phyloP scores from a whole-genome alignment of 1,140 invertebrate genomes.

The Neodiprion pinetum region DNA sequence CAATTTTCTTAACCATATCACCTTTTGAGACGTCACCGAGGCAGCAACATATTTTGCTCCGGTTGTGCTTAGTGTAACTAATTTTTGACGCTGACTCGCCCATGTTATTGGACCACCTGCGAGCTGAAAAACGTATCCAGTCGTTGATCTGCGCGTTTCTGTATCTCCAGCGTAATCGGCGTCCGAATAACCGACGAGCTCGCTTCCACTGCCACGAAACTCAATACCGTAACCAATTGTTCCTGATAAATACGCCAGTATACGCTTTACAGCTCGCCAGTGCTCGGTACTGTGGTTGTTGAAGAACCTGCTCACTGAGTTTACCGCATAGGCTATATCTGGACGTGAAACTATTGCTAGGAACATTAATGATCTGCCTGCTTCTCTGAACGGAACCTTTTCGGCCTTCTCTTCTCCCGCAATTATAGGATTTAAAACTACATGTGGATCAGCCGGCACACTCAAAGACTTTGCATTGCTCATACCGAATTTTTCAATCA shows the following conservation, averaged over 20 bases:
- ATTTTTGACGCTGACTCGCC: too few relatives aligned
- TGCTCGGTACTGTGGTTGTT: slow-evolving; percentile 33
- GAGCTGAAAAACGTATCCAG: too few relatives aligned
- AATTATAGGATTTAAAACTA: neutral
- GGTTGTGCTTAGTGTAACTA: too few relatives aligned
- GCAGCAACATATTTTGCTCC: too few relatives aligned
- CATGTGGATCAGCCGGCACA: slow-evolving; percentile 25
- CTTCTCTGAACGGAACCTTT: slow-evolving; percentile 40
- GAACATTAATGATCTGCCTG: slow-evolving; percentile 52
- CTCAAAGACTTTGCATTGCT: slow-evolving; percentile 22
- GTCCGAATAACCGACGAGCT: too few relatives aligned
- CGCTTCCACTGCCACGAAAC: too few relatives aligned
- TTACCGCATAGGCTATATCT: slow-evolving; percentile 52
- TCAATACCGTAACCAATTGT: slow-evolving; percentile 31
- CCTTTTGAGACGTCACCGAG: too few relatives aligned
- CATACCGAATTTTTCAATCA: slow-evolving; percentile 12
- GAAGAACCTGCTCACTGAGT: slow-evolving; percentile 38
- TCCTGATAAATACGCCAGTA: slow-evolving; percentile 52
- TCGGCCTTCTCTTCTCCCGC: too few relatives aligned
- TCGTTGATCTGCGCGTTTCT: too few relatives aligned
- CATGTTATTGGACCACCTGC: too few relatives aligned
- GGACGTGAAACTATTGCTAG: slow-evolving; percentile 45
- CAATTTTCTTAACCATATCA: too few relatives aligned
- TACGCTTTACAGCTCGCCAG: slow-evolving; percentile 47
- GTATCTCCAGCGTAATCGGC: too few relatives aligned